Evolutionary conservation across 2,888 invertebrate species (phyloP).

Genomic region (Stenchaetothrips biformis): DNA sequence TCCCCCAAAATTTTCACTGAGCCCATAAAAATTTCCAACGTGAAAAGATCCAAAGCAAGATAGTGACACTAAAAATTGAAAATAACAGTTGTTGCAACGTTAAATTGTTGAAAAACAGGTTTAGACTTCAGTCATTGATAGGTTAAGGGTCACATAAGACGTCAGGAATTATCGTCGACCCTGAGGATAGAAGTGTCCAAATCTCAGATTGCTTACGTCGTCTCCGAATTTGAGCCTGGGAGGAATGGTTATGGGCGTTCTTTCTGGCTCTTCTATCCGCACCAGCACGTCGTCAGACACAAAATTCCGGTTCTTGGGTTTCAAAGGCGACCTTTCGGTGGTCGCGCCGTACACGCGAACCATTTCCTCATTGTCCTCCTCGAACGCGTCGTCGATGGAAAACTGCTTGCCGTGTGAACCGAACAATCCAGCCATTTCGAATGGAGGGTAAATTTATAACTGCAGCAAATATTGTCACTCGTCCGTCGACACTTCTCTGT

Average conservation of each 20-base stretch:
- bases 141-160: no score
- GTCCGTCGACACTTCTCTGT: neutral
- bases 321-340: slow-evolving; percentile 64
- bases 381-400: slow-evolving; percentile 79
- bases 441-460: neutral
- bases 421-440: neutral
- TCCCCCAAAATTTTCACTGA: slow-evolving; percentile 15
- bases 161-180: no score
- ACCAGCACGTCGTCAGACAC: slow-evolving; percentile 53
- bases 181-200: no score
- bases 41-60: neutral
- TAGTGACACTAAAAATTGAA: slow-evolving; percentile 30
- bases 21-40: slow-evolving; percentile 3
- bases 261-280: slow-evolving; percentile 47
- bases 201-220: slow-evolving; percentile 41
- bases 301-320: slow-evolving; percentile 49
- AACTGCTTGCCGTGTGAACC: slow-evolving; percentile 57
- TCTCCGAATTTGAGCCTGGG: slow-evolving; percentile 40
- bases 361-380: slow-evolving; percentile 78
- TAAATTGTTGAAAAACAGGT: neutral
- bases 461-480: neutral
- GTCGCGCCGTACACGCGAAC: slow-evolving; percentile 76
- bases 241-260: neutral
- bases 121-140: no score
- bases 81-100: slow-evolving; percentile 20